A percentile compares a stretch with the other conserved stretches of the same genome.
phyloP scores from a whole-genome alignment of 2,888 invertebrate species.

The Linnaemya vulpina region DNA sequence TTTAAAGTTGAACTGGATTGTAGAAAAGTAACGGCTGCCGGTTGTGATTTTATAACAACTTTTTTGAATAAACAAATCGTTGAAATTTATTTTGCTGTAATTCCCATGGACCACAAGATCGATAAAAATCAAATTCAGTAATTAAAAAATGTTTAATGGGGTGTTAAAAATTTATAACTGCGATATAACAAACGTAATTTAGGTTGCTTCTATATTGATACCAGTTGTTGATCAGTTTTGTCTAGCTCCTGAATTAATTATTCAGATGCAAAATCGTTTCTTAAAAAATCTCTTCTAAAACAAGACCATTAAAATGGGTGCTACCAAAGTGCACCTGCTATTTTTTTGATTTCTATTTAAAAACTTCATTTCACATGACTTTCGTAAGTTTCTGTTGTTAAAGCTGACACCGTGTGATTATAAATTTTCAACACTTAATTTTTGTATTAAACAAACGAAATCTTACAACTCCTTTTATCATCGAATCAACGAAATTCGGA shows the following conservation, averaged over 20 bases:
- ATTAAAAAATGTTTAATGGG: neutral
- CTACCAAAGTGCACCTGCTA: constrained; percentile 42
- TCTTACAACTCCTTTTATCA: constrained; percentile 25
- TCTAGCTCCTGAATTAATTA: too few species aligned
- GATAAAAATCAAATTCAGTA: neutral
- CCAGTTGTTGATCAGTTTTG: too few species aligned
- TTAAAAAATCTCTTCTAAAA: constrained; percentile 9
- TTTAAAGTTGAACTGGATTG: neutral
- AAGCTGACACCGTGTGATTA: constrained; percentile 52
- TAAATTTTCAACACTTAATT: constrained; percentile 65
- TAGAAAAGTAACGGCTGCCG: neutral
- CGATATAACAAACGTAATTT: too few species aligned
- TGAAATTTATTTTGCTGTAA: neutral
- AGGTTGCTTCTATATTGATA: neutral
- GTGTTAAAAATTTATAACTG: too few species aligned
- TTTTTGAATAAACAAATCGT: neutral
- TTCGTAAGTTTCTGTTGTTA: constrained; percentile 6
- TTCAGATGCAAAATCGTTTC: neutral
- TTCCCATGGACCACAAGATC: neutral
- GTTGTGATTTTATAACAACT: neutral
- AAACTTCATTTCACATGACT: neutral
- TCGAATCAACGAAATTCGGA: constrained; percentile 2
- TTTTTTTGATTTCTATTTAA: neutral
- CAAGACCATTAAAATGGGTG: constrained; percentile 24
- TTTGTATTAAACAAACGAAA: neutral